phyloP scores from a whole-genome alignment of 2,888 invertebrate genomes.

The Oxytorus armatus region DNA sequence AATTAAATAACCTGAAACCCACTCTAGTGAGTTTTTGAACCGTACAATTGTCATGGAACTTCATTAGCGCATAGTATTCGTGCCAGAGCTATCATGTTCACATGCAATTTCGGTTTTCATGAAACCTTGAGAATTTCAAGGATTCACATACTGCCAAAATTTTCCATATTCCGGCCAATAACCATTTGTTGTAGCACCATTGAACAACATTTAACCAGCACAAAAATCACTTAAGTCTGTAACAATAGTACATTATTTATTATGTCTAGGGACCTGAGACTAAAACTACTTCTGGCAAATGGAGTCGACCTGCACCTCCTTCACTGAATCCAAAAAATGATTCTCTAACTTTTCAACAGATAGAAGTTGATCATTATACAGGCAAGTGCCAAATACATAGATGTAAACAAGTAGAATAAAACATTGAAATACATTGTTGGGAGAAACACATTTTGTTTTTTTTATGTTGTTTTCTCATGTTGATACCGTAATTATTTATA shows the following conservation, averaged over 20 bases:
- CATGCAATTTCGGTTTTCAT: conserved; percentile 10
- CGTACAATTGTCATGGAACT: conserved; percentile 7
- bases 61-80: conserved; percentile 22
- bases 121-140: background rate
- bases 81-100: background rate
- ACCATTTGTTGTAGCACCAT: background rate
- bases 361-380: conserved; percentile 96
- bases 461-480: too few species aligned
- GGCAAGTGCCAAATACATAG: conserved; percentile 80
- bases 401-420: too few species aligned
- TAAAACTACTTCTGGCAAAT: conserved; percentile 88
- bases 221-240: background rate
- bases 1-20: conserved; percentile 41
- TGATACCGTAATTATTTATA: too few species aligned
- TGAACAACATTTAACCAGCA: background rate
- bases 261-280: conserved; percentile 88
- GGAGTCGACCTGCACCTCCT: conserved; percentile 91
- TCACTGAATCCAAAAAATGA: conserved; percentile 89
- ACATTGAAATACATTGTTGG: too few species aligned
- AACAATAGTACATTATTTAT: conserved; percentile 13
- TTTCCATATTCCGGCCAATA: background rate
- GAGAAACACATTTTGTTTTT: too few species aligned
- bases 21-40: conserved; percentile 63
- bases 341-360: conserved; percentile 94
- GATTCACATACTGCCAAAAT: background rate